Percentiles rank a stretch among this genome's conserved stretches.
Conservation (phyloP, 2,797 vertebrate genomes). For the Sebastes itinus region DNA sequence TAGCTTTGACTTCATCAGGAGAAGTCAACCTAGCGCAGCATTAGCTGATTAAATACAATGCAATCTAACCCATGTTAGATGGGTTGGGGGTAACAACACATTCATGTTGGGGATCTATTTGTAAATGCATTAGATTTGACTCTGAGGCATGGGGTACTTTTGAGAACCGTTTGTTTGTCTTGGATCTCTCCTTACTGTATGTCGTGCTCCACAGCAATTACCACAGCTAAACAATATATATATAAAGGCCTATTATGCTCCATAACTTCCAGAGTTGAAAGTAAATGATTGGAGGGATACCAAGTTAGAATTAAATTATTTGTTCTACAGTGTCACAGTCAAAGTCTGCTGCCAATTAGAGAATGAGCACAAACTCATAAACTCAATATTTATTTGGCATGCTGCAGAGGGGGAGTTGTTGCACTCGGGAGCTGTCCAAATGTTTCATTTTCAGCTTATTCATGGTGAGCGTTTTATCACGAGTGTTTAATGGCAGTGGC, state of each 20-base stretch:
- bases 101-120: not conserved
- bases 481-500: not conserved
- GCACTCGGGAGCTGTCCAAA: conserved; percentile 51
- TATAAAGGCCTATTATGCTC: conserved; percentile 19
- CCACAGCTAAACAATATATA: conserved; percentile 16
- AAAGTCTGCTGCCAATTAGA: conserved; percentile 73
- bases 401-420: conserved; percentile 19
- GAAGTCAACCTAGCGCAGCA: conserved; percentile 52
- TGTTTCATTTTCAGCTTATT: conserved; percentile 62
- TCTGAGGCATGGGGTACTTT: not conserved
- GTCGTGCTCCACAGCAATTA: conserved; percentile 9
- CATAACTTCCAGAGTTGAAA: conserved; percentile 28
- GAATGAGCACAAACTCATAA: conserved; percentile 70
- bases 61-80: conserved; percentile 31
- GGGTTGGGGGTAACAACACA: not conserved
- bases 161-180: not conserved
- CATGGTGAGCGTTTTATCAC: conserved; percentile 36
- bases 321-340: conserved; percentile 49
- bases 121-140: not conserved
- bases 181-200: not conserved
- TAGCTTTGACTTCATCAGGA: conserved; percentile 63
- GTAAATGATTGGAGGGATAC: conserved; percentile 49
- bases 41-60: conserved; percentile 77
- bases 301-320: conserved; percentile 69
- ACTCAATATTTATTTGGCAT: conserved; percentile 64